Percentiles rank a stretch among this genome's conserved stretches.
Conservation (phyloP, 2,797 vertebrate genomes). For the Epinephelus malabaricus region DNA sequence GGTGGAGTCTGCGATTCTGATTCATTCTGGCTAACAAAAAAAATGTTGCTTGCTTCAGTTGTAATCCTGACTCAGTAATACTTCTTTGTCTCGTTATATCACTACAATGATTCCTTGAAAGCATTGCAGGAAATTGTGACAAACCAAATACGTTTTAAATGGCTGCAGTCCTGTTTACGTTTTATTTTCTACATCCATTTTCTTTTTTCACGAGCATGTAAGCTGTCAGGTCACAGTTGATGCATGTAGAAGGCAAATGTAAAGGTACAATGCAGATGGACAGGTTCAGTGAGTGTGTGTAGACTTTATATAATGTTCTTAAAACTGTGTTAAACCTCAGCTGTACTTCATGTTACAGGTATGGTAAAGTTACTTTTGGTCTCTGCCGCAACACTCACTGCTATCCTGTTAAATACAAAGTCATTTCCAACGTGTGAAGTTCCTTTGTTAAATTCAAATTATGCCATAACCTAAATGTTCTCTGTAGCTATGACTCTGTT, state of each 20-base stretch:
- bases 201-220: not conserved
- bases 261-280: not conserved
- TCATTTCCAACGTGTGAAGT: not conserved
- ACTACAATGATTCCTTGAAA: not conserved
- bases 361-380: not conserved
- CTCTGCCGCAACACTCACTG: not conserved
- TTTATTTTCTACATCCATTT: not conserved
- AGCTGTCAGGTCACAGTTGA: not conserved
- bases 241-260: too few relatives aligned
- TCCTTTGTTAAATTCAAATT: not conserved
- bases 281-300: not conserved
- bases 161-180: not conserved
- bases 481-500: too few relatives aligned
- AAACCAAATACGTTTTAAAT: too few relatives aligned
- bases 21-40: not conserved
- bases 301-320: too few relatives aligned
- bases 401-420: not conserved
- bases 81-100: not conserved
- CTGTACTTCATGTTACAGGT: not conserved
- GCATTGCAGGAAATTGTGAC: not conserved
- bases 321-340: too few relatives aligned
- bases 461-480: not conserved
- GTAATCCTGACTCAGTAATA: too few relatives aligned
- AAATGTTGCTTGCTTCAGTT: not conserved
- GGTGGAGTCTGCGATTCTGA: too few relatives aligned